Base-by-base conservation (phyloP, 2,888 invertebrate species). In the Limenitis camilla region DNA sequence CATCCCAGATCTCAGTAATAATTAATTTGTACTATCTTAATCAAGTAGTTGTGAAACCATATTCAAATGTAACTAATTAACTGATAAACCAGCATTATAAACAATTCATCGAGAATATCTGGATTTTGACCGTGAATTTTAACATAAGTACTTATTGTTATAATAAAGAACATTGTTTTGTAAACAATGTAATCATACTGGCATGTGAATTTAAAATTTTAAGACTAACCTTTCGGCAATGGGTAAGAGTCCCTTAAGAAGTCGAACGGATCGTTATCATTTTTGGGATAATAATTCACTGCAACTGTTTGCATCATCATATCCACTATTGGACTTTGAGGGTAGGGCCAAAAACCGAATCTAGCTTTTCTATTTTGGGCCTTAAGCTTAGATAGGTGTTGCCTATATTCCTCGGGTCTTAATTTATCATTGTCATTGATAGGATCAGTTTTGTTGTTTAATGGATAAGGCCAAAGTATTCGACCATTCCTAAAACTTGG, bases 181-280 rank as follows among this genome's bases (percentile, higher is more conserved):
- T 47, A 32, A 29, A 42, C 35, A 49, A 33, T 46, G 36, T 40
- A 45, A 38, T 19, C 36, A 5, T 39, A 41, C 40, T 30, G 19
- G 38, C 27, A 32, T 45, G 48, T 31, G 36, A 51, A 40, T 30
- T 42, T 39, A 11, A 36, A n/a, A 40, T 44, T 33, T 32, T 40
- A 40, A n/a, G 19, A 44, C 72, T 71, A 69, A 88, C 87, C 87
- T 76, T 81, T 82, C 7, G 88, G 84, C 51, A 84, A 61, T 11
- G 83, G 78, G 59, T 84, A 87, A 0, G 73, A 61, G 58, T 87
- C 87, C 5, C 85, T 67, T 8, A 88, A 65, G 61, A 86, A 79
- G 56, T 85, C 86, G 50, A 86, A 82, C 0, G 80, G 79, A 58
- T 88, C 85, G 28, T 69, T 74, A 1, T 71, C 59, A 48, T 78